Base-by-base conservation (phyloP, 2,888 invertebrate genomes). In the Pedicia rivosa region DNA sequence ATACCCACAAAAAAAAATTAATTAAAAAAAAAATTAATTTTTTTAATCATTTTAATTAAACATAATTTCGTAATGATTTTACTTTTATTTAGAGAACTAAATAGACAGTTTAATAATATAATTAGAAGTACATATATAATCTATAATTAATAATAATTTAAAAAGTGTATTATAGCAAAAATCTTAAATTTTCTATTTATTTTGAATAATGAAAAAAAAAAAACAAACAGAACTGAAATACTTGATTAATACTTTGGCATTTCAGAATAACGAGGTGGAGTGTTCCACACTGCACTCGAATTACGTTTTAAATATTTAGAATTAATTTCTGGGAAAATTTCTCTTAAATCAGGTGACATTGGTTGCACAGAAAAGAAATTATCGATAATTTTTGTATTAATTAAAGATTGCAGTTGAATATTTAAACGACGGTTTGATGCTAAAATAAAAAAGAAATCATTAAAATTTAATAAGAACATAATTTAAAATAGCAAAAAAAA, bases 221-320 rank as follows among this genome's bases (percentile, higher is more conserved):
- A 26, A 26, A n/a, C 26, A 9, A 26, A 26, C 10, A 4, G 10
- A 27, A 27, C 14, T 4, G 25, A 25, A 24, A 4, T 3, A 3
- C 8, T 24, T n/a, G 24, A 14, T 44, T 48, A 59, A 45, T 60
- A 57, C 46, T 60, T 60, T 29, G 58, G 55, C 50, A 73, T 57
- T 49, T 69, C 63, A 3, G 72, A 69, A 51, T 68, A 72, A 29
- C 72, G 58, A 2, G 78, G 78, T 31, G 79, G 78, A 8, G 75
- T 74, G 45, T 72, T 68, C 82, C 82, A 82, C 37, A 75, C 66
- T 28, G 77, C 79, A 48, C 78, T 78, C 1, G 80, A 81, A 26
- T 78, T 78, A 28, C 81, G 66, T 54, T 74, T 72, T 48, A 80
- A 62, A 27, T 68, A 64, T 32, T 62, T 63, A 34, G 71, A 67